Conservation (phyloP, 2,113 vertebrate species). For the Festucalex cinctus region DNA sequence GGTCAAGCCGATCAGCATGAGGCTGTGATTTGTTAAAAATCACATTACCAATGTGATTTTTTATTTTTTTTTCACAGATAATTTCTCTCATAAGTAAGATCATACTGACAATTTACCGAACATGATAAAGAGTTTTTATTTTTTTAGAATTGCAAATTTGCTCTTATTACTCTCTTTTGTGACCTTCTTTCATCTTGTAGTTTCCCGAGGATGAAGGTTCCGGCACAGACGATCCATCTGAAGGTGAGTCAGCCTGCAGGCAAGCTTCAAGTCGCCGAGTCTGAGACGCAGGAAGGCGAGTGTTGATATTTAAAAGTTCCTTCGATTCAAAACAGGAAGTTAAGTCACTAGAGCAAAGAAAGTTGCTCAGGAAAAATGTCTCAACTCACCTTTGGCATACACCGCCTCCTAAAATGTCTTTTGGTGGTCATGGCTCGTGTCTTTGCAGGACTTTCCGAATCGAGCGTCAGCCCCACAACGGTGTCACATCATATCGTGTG, state of each 20-base stretch:
- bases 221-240: neutral
- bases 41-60: too few species aligned
- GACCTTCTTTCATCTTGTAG: neutral
- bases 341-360: slow-evolving; percentile 41
- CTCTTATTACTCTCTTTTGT: neutral
- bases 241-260: neutral
- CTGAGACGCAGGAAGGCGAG: too few species aligned
- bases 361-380: slow-evolving; percentile 48
- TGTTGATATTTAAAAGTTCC: slow-evolving; percentile 29
- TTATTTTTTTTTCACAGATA: too few species aligned
- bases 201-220: slow-evolving; percentile 2
- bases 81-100: too few species aligned
- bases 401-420: slow-evolving; percentile 3
- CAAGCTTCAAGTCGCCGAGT: neutral
- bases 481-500: slow-evolving; percentile 35
- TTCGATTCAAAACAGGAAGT: slow-evolving; percentile 49
- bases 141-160: too few species aligned
- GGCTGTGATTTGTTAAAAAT: too few species aligned
- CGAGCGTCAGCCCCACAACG: neutral
- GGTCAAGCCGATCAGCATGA: too few species aligned
- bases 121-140: too few species aligned
- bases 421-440: slow-evolving; percentile 2
- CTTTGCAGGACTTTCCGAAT: slow-evolving; percentile 14
- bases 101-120: too few species aligned
- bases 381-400: slow-evolving; percentile 28